Base-by-base conservation (phyloP, 2,797 vertebrate species). In the Zenarchopterus dispar region DNA sequence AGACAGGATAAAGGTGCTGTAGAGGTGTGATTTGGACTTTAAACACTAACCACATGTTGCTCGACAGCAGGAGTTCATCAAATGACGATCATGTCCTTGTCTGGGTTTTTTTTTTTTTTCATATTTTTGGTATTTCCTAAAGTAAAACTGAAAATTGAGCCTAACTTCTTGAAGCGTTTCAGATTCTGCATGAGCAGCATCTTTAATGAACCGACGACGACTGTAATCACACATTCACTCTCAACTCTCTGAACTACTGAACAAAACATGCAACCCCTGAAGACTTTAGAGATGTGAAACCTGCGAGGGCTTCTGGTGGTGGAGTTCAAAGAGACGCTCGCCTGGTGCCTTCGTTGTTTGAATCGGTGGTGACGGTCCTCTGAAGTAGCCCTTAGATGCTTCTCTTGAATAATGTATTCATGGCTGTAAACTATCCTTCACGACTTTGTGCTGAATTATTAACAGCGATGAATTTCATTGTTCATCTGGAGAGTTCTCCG, bases 361-460 rank as follows among this genome's bases (percentile, higher is more conserved):
- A 57, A 45, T 57, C 67, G 54, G 36, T 69, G 45, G 23, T 45
- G 73, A 57, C 52, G 22, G 0, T 45, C 24, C 49, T 31, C 45
- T 47, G 13, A 31, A 31, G 62, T 26, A 21, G 21, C 10, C 36
- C 16, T 2, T 39, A 62, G 16, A 19, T 8, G 49, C 18, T 36
- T 60, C 19, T 45, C n/a, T 55, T 73, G 42, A 70, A 70, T 81
- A 26, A 81, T 63, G 59, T 64, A 83, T 83, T 81, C 62, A 70
- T 75, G 64, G 59, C 33, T 62, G 56, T 60, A 76, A 84, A 67
- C 62, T 45, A 42, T 59, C 50, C 61, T 70, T 80, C 51, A 62
- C 74, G 53, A 66, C 66, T 73, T 47, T 3, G 33, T 1, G 2
- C 43, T 80, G 55, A 79, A 94, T 7, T 67, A 86, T 85, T 83